A percentile compares a stretch with the other conserved stretches of the same genome.
These are phyloP conservation scores for Limonius californicus DNA, from an alignment of 1,140 invertebrate species.

Conservation along the genomic window DNA sequence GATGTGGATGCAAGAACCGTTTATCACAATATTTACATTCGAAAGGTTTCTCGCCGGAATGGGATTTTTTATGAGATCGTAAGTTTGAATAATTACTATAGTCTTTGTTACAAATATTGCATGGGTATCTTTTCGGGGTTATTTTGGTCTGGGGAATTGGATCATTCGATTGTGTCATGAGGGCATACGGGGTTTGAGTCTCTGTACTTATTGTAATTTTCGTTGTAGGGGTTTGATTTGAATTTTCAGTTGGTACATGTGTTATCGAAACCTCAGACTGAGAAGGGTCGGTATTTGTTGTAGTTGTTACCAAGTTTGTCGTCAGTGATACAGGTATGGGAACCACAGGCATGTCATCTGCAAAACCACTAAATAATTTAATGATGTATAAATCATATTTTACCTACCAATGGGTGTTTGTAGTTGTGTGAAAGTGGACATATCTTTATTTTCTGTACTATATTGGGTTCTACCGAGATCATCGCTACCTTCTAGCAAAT, in stretches of 20 bases:
- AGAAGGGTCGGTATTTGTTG: no score
- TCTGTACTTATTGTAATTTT: not conserved
- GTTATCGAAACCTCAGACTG: no score
- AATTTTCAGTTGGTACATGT: slow-evolving; percentile 1
- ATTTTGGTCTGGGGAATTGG: not conserved
- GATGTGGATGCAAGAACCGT: slow-evolving; percentile 32
- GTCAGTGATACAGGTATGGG: no score
- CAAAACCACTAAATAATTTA: no score
- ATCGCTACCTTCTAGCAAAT: slow-evolving; percentile 40
- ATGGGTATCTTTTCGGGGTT: slow-evolving; percentile 29
- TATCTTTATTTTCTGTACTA: not conserved
- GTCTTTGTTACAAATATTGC: slow-evolving; percentile 38
- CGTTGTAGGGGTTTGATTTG: not conserved
- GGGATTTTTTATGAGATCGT: slow-evolving; percentile 52
- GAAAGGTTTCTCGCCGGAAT: slow-evolving; percentile 59
- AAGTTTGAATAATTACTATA: slow-evolving; percentile 43
- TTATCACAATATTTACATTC: slow-evolving; percentile 54
- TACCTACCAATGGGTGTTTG: not conserved
- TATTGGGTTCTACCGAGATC: slow-evolving; percentile 23
- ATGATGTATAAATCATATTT: no score
- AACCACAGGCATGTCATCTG: no score
- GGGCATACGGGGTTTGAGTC: slow-evolving; percentile 18
- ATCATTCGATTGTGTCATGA: slow-evolving; percentile 11
- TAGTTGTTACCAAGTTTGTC: no score
- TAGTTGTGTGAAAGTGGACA: not conserved